phyloP scores from a whole-genome alignment of 2,797 vertebrate genomes.

The Synaphobranchus kaupii region DNA sequence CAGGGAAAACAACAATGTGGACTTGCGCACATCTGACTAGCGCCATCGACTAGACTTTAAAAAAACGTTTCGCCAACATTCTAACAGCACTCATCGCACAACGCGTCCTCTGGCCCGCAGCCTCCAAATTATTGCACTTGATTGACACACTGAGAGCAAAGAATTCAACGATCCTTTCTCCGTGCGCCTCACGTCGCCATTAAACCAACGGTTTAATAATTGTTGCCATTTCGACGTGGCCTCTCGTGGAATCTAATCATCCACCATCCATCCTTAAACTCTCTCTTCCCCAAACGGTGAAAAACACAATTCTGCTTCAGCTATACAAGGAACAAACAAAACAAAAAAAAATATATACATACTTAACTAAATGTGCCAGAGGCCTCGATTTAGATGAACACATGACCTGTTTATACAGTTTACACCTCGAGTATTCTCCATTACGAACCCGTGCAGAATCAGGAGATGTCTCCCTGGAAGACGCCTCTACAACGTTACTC shows the following conservation, averaged over 20 bases:
- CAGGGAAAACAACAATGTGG: neutral
- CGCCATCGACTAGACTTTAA: slow-evolving; percentile 12
- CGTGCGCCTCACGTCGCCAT: neutral
- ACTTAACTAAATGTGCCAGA: slow-evolving; percentile 16
- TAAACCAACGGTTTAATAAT: slow-evolving; percentile 10
- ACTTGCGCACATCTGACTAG: neutral
- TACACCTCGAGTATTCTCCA: slow-evolving; percentile 19
- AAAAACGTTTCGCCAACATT: slow-evolving; percentile 20
- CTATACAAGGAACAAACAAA: slow-evolving; percentile 21
- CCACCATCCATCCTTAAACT: slow-evolving; percentile 12
- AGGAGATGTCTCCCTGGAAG: slow-evolving; percentile 21
- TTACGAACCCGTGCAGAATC: neutral
- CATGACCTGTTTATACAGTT: slow-evolving; percentile 17
- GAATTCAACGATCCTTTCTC: neutral
- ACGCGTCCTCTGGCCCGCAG: neutral
- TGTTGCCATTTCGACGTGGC: slow-evolving; percentile 18
- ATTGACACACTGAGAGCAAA: neutral
- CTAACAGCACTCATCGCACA: slow-evolving; percentile 24
- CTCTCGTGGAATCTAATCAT: neutral
- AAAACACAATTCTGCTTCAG: slow-evolving; percentile 23
- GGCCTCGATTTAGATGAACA: slow-evolving; percentile 19
- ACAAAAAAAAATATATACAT: slow-evolving; percentile 29
- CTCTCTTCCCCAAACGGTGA: neutral
- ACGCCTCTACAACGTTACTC: slow-evolving; percentile 13
- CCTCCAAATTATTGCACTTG: slow-evolving; percentile 35